These are phyloP conservation scores for Meandrina meandrites DNA, from an alignment of 92 coral and sea anemone genomes.

Conservation along the genomic window DNA sequence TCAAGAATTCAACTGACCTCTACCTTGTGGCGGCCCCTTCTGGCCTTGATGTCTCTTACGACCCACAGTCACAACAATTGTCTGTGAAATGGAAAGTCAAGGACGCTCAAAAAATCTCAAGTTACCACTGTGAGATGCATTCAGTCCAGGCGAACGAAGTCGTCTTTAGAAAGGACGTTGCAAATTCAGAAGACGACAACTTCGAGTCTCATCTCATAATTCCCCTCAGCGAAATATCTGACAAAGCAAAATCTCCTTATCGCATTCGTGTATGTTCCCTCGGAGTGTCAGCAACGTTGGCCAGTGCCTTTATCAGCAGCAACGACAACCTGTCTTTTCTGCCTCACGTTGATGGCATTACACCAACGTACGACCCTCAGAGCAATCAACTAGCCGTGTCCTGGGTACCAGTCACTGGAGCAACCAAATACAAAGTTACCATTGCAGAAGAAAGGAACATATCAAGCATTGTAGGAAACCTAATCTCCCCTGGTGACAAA, in stretches of 20 bases:
- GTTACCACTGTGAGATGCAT: neutral
- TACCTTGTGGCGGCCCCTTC: constrained; percentile 15
- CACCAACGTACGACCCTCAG: constrained; percentile 17
- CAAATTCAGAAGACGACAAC: neutral
- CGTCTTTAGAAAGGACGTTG: neutral
- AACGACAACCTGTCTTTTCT: neutral
- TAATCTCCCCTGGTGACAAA: neutral
- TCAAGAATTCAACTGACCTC: constrained; percentile 1
- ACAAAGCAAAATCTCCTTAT: neutral
- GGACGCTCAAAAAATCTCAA: neutral
- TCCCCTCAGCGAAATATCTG: neutral
- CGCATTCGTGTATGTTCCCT: constrained; percentile 6
- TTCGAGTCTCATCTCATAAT: neutral
- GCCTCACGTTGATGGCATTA: neutral
- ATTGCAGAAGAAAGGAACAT: neutral
- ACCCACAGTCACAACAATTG: neutral
- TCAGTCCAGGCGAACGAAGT: neutral
- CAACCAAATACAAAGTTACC: neutral
- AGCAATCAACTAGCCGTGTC: constrained; percentile 5
- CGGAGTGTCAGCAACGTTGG: neutral
- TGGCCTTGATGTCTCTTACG: neutral
- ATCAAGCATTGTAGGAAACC: neutral
- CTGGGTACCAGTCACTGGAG: constrained; percentile 7
- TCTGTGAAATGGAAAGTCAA: constrained; percentile 2
- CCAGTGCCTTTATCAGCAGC: constrained; percentile 4